Percentiles rank a stretch among this genome's conserved stretches.
Evolutionary conservation across 2,888 invertebrate genomes (phyloP).

Genomic region (Sympetrum striolatum): DNA sequence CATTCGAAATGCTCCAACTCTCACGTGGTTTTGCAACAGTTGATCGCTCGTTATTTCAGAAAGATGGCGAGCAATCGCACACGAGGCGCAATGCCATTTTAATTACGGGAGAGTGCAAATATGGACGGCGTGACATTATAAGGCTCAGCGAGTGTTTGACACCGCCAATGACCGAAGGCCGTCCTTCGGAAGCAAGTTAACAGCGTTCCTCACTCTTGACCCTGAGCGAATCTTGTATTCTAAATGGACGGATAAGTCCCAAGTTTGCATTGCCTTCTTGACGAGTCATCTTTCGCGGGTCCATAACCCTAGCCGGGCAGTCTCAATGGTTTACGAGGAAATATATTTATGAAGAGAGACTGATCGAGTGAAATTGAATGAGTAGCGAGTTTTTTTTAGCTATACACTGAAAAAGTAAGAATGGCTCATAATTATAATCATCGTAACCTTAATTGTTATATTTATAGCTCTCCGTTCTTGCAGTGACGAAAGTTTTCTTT

Average conservation of each 20-base stretch:
- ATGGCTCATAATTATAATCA: no score
- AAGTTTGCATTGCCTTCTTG: not conserved
- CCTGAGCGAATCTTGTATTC: not conserved
- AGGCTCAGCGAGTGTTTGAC: not conserved
- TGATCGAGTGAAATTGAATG: no score
- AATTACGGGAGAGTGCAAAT: not conserved
- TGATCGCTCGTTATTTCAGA: not conserved
- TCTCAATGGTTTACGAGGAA: not conserved
- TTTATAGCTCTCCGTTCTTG: no score
- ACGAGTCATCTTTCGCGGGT: not conserved
- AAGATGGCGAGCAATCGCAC: not conserved
- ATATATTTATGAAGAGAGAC: no score
- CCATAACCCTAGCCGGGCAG: not conserved
- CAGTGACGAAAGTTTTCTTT: no score
- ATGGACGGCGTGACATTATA: not conserved
- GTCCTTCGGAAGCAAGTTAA: not conserved
- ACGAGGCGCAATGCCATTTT: not conserved
- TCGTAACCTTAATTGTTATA: no score
- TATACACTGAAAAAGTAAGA: not conserved
- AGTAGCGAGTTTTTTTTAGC: no score
- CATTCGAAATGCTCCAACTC: not conserved
- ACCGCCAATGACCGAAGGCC: slow-evolving; percentile 14
- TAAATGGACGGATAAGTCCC: not conserved
- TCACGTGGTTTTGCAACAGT: not conserved
- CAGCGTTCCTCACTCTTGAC: not conserved